Base-by-base conservation (phyloP, 2,888 invertebrate genomes). In the Torymus texanus region DNA sequence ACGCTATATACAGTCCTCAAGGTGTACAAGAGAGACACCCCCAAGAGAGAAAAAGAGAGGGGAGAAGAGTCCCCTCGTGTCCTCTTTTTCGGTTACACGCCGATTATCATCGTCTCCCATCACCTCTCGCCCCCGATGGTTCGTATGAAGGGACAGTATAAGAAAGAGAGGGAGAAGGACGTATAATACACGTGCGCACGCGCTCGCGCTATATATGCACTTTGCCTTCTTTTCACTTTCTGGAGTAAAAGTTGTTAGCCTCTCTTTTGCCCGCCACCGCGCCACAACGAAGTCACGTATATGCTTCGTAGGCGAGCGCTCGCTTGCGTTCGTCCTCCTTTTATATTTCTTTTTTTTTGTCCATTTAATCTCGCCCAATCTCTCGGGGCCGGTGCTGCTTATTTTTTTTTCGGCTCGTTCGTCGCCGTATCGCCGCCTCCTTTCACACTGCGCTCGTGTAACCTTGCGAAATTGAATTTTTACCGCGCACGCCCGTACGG, bases 241-340 rank as follows among this genome's bases (percentile, higher is more conserved):
- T 24, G 62, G 65, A 79, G 79, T 75, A 75, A 79, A 79, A 78
- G 74, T 78, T 63, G 70, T 78, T 74, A 58, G 16, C 77, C 77
- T 77, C 59, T 71, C 65, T 70, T 24, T 51, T 14, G 41, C 14
- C 11, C 41, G 41, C 41, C 41, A 41, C 41, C 41, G 41, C 41
- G 10, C 41, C 41, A 8, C 41, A 5, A 3, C 29, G 41, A 41
- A 41, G 41, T 41, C 41, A 41, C 41, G 41, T 41, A 41, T 41
- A 41, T 8, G 10, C 8, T 41, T 1, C 29, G n/a, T n/a, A 5
- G 56, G n/a, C 58, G 62, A 8, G 14, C 56, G 12, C n/a, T 18
- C 10, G 8, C 16, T 11, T 14, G 12, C 53, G 18, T 50, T 53
- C 61, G 68, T 68, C 75, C 75, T 55, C 55, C 68, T 75, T 68